Conservation (phyloP, 2,888 invertebrate genomes). For the Cosmia pyralina region DNA sequence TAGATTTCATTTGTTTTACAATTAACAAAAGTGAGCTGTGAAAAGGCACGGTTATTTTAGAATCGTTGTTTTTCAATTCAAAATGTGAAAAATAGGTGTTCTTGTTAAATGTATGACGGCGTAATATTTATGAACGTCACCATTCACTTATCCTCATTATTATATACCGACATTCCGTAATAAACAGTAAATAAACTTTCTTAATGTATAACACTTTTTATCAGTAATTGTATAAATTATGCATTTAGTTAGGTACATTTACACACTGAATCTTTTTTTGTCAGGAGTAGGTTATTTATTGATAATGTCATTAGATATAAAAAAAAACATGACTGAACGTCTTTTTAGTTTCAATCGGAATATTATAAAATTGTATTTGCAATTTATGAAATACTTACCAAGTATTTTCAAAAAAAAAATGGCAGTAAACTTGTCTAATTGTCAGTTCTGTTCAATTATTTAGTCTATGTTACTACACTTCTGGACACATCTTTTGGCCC, state of each 20-base stretch:
- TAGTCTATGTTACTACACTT: conserved; percentile 44
- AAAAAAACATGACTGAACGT: conserved; percentile 58
- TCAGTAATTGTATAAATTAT: conserved; percentile 41
- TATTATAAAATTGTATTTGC: conserved; percentile 6
- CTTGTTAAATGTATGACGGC: conserved; percentile 5
- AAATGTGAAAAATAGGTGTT: conserved; percentile 21
- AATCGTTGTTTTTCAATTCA: conserved; percentile 11
- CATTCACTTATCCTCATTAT: conserved; percentile 12
- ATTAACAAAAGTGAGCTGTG: conserved; percentile 4
- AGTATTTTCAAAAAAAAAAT: conserved; percentile 7
- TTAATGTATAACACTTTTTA: conserved; percentile 21
- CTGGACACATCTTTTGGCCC: no score
- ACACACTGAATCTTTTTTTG: conserved; percentile 13
- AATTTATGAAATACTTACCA: neutral
- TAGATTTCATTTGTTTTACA: conserved; percentile 34
- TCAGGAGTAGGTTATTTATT: conserved; percentile 25
- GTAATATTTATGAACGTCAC: conserved; percentile 33
- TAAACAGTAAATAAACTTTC: conserved; percentile 23
- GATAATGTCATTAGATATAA: conserved; percentile 40
- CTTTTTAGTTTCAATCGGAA: conserved; percentile 35
- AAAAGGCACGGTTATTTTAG: conserved; percentile 20
- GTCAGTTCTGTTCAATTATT: conserved; percentile 45
- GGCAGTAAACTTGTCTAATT: conserved; percentile 17
- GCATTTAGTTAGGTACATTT: conserved; percentile 45
- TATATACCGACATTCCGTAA: conserved; percentile 47